Base-by-base conservation (phyloP, 2,888 invertebrate species). In the Leptothorax acervorum region DNA sequence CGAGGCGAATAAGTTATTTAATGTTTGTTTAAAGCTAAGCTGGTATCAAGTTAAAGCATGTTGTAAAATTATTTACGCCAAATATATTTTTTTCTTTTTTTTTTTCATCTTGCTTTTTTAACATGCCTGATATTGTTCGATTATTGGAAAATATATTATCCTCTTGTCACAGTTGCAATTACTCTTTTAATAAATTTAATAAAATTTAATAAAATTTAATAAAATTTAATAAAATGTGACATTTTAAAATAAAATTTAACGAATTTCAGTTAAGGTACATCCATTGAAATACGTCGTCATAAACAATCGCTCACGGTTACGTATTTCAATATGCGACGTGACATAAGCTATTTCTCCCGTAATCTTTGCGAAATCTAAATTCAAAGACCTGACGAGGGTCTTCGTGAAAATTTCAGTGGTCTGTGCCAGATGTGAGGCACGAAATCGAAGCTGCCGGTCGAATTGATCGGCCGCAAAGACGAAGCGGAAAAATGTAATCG, bases 381-480 rank as follows among this genome's bases (percentile, higher is more conserved):
- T 81, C 48, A 39, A 71, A 71, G 48, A 28, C 39, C 12, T 48
- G 35, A 79, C 48, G 48, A 60, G 35, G 57, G 35, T 71, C 35
- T 35, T 62, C 60, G 71, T 81, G 55, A 57, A 55, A 71, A 81
- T 66, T 62, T 39, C 48, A 71, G 28, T 28, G 39, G 53, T 48
- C 18, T 12, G 48, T 28, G 18, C 35, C 48, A 79, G 57, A 79
- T 70, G 70, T 65, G 71, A 48, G 8, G 60, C 57, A 70, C 79
- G 60, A 78, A 55, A 55, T 55, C 53, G 76, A 55, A 28, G 55
- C 55, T 68, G 55, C 42, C 42, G 55, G 42, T 68, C 55, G 42
- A 81, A 81, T 71, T 71, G 73, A 71, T 81, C 60, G 79, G 57
- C 60, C 60, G 79, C 48, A 71, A 71, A 81, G 73, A 62, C 71